Conservation (phyloP, 2,113 vertebrate genomes). For the Callopanchax toddi region DNA sequence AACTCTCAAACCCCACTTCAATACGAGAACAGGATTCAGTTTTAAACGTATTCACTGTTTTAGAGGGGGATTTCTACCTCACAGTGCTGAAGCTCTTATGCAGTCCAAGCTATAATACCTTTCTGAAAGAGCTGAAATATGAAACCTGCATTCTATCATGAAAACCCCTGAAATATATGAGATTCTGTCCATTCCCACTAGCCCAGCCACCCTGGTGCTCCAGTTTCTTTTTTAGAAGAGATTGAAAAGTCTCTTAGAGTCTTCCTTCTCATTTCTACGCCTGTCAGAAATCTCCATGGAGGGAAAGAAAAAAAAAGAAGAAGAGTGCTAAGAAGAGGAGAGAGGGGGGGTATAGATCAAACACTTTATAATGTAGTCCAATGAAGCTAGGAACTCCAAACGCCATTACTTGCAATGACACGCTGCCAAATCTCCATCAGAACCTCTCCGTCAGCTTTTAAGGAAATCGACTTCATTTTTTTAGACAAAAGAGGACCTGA, state of each 20-base stretch:
- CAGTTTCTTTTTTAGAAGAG: slow-evolving; percentile 68
- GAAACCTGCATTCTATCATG: slow-evolving; percentile 50
- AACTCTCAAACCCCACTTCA: slow-evolving; percentile 35
- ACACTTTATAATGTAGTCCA: slow-evolving; percentile 74
- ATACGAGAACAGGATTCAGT: slow-evolving; percentile 32
- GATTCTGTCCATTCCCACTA: slow-evolving; percentile 55
- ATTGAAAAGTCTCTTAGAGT: slow-evolving; percentile 72
- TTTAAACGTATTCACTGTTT: slow-evolving; percentile 31
- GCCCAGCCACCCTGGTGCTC: slow-evolving; percentile 50
- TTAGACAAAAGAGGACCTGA: slow-evolving; percentile 45
- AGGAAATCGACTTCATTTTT: slow-evolving; percentile 58
- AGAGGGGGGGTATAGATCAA: slow-evolving; percentile 71
- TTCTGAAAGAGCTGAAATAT: slow-evolving; percentile 59
- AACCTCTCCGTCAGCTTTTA: slow-evolving; percentile 72
- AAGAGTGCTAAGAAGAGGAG: slow-evolving; percentile 49
- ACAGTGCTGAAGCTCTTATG: slow-evolving; percentile 28
- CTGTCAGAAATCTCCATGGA: slow-evolving; percentile 67
- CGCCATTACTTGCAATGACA: slow-evolving; percentile 73
- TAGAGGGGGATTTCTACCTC: slow-evolving; percentile 26
- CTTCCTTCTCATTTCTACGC: slow-evolving; percentile 69
- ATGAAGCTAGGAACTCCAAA: slow-evolving; percentile 65
- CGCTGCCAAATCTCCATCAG: slow-evolving; percentile 70
- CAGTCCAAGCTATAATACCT: slow-evolving; percentile 50
- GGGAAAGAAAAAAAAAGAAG: slow-evolving; percentile 34
- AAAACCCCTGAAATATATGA: slow-evolving; percentile 62